Evolutionary conservation across 2,113 vertebrate genomes (phyloP).

Genomic region (Odocoileus hemionus): DNA sequence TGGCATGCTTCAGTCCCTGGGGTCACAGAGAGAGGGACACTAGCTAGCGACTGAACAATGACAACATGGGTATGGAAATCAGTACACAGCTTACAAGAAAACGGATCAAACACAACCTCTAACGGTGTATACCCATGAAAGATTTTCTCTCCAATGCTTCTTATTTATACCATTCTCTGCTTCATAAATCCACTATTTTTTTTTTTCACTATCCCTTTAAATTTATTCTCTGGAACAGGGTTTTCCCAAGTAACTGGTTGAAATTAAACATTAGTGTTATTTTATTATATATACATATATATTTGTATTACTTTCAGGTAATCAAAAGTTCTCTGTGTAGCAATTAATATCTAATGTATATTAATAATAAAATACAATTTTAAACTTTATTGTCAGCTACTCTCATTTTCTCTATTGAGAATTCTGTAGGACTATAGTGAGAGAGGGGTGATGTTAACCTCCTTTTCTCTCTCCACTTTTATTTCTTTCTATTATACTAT

Average conservation of each 20-base stretch:
- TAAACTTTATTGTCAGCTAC: background rate
- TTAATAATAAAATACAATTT: background rate
- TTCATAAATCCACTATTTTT: background rate
- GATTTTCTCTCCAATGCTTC: background rate
- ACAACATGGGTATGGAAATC: background rate
- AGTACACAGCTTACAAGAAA: background rate
- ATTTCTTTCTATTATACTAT: background rate
- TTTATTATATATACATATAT: background rate
- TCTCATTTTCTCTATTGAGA: background rate
- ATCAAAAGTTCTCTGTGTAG: background rate
- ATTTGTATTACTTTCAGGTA: background rate
- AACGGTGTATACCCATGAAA: background rate
- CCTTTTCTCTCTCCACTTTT: background rate
- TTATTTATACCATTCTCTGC: background rate
- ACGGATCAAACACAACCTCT: background rate
- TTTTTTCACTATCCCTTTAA: background rate
- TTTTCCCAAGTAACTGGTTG: background rate
- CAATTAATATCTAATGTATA: background rate
- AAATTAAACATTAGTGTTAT: background rate
- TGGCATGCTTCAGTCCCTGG: background rate
- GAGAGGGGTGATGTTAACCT: rapidly evolving
- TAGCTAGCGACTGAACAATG: background rate
- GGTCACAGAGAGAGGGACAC: background rate
- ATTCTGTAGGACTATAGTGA: background rate
- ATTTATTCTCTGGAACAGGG: background rate